These are phyloP conservation scores for Gopherus flavomarginatus DNA, from an alignment of 2,113 vertebrate species.

Conservation along the genomic window DNA sequence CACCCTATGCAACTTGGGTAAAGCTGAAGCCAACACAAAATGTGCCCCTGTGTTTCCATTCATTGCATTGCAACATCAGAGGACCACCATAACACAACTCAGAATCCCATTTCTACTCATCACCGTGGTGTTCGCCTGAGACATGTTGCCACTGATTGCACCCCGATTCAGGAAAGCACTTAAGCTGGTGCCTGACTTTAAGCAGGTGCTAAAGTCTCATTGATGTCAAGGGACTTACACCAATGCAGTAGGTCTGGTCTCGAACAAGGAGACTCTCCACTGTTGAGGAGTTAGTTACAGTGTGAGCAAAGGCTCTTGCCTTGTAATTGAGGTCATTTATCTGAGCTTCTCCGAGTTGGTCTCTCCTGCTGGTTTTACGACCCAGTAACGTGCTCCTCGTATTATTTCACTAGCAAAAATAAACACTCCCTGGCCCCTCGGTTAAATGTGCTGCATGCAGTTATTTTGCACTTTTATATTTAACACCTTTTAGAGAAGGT, in stretches of 20 bases:
- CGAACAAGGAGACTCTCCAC: no score
- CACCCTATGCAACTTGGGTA: not conserved
- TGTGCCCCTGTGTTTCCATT: not conserved
- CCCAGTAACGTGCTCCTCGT: not conserved
- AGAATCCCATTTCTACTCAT: not conserved
- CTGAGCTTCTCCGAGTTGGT: not conserved
- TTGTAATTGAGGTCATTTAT: not conserved
- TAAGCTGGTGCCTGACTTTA: not conserved
- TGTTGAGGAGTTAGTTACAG: rapidly evolving
- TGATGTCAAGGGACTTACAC: not conserved
- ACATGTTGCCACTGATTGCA: not conserved
- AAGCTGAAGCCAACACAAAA: not conserved
- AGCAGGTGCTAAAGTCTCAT: not conserved
- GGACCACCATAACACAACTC: not conserved
- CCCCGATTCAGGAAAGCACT: not conserved
- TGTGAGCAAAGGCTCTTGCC: not conserved
- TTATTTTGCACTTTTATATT: not conserved
- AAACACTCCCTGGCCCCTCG: not conserved
- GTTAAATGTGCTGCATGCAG: rapidly evolving
- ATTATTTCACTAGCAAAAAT: not conserved
- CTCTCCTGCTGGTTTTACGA: not conserved
- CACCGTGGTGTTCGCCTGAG: not conserved
- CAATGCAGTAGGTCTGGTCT: not conserved
- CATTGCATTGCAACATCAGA: not conserved
- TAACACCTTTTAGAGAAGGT: not conserved